phyloP scores from a whole-genome alignment of 2,797 vertebrate species.

The Phaenicophaeus curvirostris region DNA sequence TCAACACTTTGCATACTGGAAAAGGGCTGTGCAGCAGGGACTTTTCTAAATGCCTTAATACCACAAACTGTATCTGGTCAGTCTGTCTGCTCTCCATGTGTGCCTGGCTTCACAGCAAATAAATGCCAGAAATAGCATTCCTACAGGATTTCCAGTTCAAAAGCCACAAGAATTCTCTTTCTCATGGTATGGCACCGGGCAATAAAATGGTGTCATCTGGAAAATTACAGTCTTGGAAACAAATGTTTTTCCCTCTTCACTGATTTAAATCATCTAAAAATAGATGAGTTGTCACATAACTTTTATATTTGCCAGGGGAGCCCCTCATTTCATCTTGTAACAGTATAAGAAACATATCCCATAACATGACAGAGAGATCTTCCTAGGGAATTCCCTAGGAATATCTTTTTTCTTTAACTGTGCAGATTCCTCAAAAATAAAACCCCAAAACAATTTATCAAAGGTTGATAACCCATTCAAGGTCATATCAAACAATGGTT shows the following conservation, averaged over 20 bases:
- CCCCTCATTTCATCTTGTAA: constrained; percentile 47
- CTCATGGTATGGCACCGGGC: constrained; percentile 75
- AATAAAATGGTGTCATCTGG: constrained; percentile 78
- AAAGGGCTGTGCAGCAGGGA: constrained; percentile 40
- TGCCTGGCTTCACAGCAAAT: constrained; percentile 70
- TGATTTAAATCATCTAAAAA: constrained; percentile 76
- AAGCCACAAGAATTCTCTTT: constrained; percentile 79
- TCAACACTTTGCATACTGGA: constrained; percentile 49
- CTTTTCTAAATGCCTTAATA: constrained; percentile 64
- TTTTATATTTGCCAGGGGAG: constrained; percentile 58
- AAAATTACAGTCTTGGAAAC: constrained; percentile 78
- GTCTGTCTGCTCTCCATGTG: constrained; percentile 68
- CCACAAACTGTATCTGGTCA: constrained; percentile 73
- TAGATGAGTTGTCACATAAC: constrained; percentile 66
- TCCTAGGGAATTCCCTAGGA: constrained; percentile 39
- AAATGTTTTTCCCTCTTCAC: constrained; percentile 59
- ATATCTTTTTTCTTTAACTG: not conserved
- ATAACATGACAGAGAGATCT: constrained; percentile 32
- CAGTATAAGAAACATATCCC: constrained; percentile 17
- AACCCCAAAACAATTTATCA: not conserved
- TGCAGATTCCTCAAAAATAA: constrained; percentile 6
- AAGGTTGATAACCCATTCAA: constrained; percentile 19
- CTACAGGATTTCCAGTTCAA: constrained; percentile 76
- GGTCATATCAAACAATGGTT: not conserved
- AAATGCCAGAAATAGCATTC: constrained; percentile 76